Conservation (phyloP, 2,113 vertebrate species). For the Ochotona curzoniae region DNA sequence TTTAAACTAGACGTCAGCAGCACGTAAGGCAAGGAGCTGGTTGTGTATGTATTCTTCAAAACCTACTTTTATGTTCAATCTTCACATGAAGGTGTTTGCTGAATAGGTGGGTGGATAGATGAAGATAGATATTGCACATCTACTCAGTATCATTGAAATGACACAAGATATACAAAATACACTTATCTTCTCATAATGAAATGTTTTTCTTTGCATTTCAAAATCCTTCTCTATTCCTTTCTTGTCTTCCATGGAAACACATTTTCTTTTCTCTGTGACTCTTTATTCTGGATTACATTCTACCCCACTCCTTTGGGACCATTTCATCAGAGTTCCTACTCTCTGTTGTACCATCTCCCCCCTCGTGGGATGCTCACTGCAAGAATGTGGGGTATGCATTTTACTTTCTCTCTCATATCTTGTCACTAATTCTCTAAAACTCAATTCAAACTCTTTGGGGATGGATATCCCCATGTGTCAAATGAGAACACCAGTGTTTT, state of each 20-base stretch:
- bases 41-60: not conserved
- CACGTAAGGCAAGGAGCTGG: not conserved
- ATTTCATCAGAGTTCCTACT: not conserved
- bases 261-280: not conserved
- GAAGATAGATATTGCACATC: not conserved
- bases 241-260: not conserved
- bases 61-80: not conserved
- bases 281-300: not conserved
- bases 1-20: constrained; percentile 24
- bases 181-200: not conserved
- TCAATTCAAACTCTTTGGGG: not conserved
- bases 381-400: not conserved
- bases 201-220: not conserved
- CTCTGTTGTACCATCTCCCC: not conserved
- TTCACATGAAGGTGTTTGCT: not conserved
- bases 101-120: not conserved
- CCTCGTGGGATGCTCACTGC: not conserved
- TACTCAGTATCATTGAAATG: not conserved
- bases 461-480: not conserved
- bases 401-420: not conserved
- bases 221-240: constrained; percentile 8
- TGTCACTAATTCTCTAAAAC: not conserved
- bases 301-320: not conserved
- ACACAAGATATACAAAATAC: not conserved
- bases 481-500: not conserved